Evolutionary conservation across 2,888 invertebrate species (phyloP).

Genomic region (Pristionchus exspectatus): DNA sequence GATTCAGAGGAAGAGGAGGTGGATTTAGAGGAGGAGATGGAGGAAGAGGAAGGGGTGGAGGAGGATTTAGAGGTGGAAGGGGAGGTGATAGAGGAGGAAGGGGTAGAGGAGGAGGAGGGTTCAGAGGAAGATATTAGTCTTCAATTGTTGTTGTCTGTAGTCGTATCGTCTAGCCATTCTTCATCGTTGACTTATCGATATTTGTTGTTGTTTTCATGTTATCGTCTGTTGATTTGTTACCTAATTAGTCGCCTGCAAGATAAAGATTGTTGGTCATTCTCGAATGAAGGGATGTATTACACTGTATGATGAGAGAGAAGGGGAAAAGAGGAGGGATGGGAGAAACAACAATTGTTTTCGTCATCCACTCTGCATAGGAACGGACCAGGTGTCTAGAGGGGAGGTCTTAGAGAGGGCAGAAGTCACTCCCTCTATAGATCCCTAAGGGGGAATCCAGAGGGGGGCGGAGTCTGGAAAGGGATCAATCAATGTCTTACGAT

Average conservation of each 20-base stretch:
- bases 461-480: constrained; percentile 40
- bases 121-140: constrained; percentile 20
- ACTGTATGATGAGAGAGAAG: neutral
- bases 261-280: constrained; percentile 17
- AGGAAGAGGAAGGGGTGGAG: constrained; percentile 35
- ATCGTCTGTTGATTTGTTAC: constrained; percentile 43
- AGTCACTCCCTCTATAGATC: neutral
- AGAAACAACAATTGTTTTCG: constrained; percentile 35
- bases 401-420: constrained; percentile 9
- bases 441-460: neutral
- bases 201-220: constrained; percentile 22
- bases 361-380: neutral
- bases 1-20: neutral
- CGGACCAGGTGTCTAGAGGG: constrained; percentile 2
- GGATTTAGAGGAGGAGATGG: constrained; percentile 8
- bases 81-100: constrained; percentile 7
- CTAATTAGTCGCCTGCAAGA: constrained; percentile 1
- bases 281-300: neutral
- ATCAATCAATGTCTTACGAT: constrained; percentile 49
- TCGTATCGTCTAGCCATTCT: neutral
- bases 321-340: neutral
- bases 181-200: neutral
- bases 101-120: constrained; percentile 15
- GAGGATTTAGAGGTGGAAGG: constrained; percentile 5
- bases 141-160: constrained; percentile 6